Evolutionary conservation across 2,888 invertebrate species (phyloP), one percentile per base, ranked within the genome.

Genomic region (Temnothorax unifasciatus): DNA sequence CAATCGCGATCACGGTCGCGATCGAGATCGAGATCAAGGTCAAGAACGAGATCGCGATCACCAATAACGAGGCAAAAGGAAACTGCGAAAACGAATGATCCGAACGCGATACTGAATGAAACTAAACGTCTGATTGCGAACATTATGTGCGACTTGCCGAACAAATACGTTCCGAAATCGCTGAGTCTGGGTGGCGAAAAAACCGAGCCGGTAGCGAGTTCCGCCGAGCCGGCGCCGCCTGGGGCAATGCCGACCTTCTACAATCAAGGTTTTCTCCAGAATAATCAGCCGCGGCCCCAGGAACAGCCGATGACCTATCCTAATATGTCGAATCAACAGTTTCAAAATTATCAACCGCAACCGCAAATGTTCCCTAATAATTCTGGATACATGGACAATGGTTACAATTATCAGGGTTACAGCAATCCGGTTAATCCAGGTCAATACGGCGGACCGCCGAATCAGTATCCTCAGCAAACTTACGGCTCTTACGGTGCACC

Each of bases 61-160:
- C 92, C 91, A 0, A 38, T 66, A 5, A 1, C 82, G 0, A 87
- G 83, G 4, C 76, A 87, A 11, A 89, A 88, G 50, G 92, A 93
- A 61, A 89, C 91, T 13, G 21, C 89, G 0, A 93, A 94, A 38
- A 89, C 81, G 0, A 93, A 87, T 64, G 95, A 95, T 84, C 95
- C 95, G 29, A 94, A 94, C 52, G 93, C 95, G 9, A 95, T 96
- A 75, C 88, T 96, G 44, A 95, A 95, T 50, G 96, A 96, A 87
- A 96, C 96, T 0, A 96, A 97, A 90, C 96, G 96, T 71, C 92
- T 96, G 3, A 97, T 97, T 86, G 96, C 96, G 0, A 96, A 96
- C 91, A 95, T 97, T 25, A 96, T 97, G 96, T 96, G 96, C 34
- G 96, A 96, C 29, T 91, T 96, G 50, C 95, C 96, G 13, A 95